A percentile compares a stretch with the other conserved stretches of the same genome.
Conservation (phyloP, 1,140 invertebrate species). For the Diorhabda sublineata region DNA sequence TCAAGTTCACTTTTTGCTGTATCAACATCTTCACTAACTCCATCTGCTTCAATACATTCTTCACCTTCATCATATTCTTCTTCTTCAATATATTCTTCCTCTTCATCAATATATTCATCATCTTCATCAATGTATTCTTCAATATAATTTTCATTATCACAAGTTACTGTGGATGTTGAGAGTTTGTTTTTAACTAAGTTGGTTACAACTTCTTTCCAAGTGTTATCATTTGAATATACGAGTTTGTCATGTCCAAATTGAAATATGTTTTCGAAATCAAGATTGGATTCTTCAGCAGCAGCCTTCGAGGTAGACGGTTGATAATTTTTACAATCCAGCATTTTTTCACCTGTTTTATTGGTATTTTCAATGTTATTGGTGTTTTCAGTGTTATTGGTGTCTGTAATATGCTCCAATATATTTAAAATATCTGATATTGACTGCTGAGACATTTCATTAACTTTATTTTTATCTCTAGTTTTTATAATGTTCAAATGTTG, state of each 20-base stretch:
- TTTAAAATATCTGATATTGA: not conserved
- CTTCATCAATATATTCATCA: not conserved
- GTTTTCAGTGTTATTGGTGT: not conserved
- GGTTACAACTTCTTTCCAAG: slow-evolving; percentile 2
- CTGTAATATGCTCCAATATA: slow-evolving; percentile 4
- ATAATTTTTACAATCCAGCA: too few relatives aligned
- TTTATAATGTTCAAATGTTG: slow-evolving; percentile 19
- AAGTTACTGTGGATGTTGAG: not conserved
- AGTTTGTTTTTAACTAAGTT: too few relatives aligned
- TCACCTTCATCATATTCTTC: not conserved
- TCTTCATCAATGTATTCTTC: not conserved
- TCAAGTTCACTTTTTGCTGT: too few relatives aligned
- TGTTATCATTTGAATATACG: slow-evolving; percentile 16
- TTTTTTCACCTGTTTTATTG: not conserved
- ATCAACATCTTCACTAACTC: not conserved
- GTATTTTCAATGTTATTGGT: not conserved
- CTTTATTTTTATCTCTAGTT: not conserved
- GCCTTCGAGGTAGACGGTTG: too few relatives aligned
- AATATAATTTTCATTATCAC: slow-evolving; percentile 5
- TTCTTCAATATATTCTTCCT: not conserved
- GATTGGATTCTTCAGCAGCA: not conserved
- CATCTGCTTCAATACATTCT: not conserved
- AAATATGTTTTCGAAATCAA: slow-evolving; percentile 35
- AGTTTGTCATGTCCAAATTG: slow-evolving; percentile 29
- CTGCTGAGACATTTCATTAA: not conserved